phyloP scores from a whole-genome alignment of 2,113 vertebrate species.

The Dolichallabes microphthalmus region DNA sequence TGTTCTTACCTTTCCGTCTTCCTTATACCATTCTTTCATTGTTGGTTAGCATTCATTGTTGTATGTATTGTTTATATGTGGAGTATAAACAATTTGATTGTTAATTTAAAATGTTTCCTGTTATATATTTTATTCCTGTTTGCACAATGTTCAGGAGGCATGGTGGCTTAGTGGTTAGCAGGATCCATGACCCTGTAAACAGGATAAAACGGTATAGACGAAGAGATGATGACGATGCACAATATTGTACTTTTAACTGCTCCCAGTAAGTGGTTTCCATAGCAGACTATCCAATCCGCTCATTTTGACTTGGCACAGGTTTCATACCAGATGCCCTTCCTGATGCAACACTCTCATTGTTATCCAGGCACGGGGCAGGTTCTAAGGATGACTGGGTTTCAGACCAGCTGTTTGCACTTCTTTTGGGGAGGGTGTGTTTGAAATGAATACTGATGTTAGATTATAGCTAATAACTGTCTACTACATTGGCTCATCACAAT shows the following conservation, averaged over 20 bases:
- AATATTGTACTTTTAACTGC: no score
- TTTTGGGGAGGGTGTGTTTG: not conserved
- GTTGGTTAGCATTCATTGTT: not conserved
- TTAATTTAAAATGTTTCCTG: not conserved
- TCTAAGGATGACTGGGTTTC: no score
- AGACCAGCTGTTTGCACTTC: not conserved
- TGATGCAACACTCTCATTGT: no score
- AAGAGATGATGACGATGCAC: no score
- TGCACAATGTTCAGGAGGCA: not conserved
- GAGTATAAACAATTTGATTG: not conserved
- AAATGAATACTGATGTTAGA: not conserved
- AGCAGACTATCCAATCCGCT: no score
- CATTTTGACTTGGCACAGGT: no score
- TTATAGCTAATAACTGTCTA: not conserved
- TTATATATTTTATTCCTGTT: not conserved
- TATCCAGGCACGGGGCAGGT: no score
- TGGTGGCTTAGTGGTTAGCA: no score
- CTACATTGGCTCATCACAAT: not conserved
- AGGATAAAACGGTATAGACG: no score
- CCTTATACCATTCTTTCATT: not conserved
- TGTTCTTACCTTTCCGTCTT: not conserved
- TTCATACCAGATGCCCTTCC: no score
- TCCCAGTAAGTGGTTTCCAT: no score
- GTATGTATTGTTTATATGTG: not conserved
- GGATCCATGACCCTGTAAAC: no score